A percentile compares a stretch with the other conserved stretches of the same genome.
phyloP scores from a whole-genome alignment of 2,797 vertebrate species.

The Pangasius larnaudii region DNA sequence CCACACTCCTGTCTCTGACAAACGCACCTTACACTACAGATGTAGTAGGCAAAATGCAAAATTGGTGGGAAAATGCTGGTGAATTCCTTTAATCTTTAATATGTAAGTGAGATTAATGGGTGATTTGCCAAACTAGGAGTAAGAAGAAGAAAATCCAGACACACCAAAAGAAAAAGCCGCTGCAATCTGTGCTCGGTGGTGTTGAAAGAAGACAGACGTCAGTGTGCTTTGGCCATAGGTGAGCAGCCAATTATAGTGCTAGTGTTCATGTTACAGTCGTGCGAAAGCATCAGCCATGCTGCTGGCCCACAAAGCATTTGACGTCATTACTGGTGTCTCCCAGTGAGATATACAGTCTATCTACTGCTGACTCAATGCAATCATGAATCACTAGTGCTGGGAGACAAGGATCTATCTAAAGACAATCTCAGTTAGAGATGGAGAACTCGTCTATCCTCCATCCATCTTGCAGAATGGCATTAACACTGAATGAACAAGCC shows the following conservation, averaged over 20 bases:
- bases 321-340: constrained; percentile 31
- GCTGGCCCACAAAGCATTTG: constrained; percentile 24
- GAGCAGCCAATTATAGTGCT: background rate
- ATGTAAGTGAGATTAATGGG: background rate
- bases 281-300: background rate
- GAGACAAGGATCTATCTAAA: constrained; percentile 19
- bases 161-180: background rate
- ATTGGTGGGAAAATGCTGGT: background rate
- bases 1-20: too few species aligned
- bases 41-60: background rate
- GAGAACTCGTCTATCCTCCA: background rate
- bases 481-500: background rate
- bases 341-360: constrained; percentile 19
- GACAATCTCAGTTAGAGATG: constrained; percentile 11
- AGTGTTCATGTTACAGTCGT: background rate
- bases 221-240: background rate
- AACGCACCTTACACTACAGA: background rate
- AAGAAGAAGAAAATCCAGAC: background rate
- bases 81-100: background rate
- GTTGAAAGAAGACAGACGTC: background rate
- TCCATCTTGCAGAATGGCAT: background rate
- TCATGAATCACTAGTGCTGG: constrained; percentile 29
- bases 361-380: constrained; percentile 29
- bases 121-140: background rate
- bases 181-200: too few species aligned